A percentile compares a stretch with the other conserved stretches of the same genome.
These are phyloP conservation scores for Drosophila dives DNA, from an alignment of 2,888 invertebrate species.

Conservation along the genomic window DNA sequence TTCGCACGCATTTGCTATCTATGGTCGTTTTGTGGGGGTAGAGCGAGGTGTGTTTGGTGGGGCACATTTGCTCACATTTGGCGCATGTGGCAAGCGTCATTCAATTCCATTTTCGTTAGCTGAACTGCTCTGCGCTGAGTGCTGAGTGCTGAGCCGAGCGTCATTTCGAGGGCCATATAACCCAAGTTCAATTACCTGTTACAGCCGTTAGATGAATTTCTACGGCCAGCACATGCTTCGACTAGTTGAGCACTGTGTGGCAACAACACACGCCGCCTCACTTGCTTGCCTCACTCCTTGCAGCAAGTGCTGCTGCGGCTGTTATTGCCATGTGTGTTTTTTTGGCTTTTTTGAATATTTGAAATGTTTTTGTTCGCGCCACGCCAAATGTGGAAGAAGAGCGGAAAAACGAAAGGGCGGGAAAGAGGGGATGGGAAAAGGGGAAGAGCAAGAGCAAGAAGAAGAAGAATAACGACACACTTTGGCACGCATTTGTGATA, in stretches of 20 bases:
- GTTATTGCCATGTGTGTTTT: constrained; percentile 23
- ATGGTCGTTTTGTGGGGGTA: constrained; percentile 4
- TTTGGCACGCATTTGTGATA: constrained; percentile 85
- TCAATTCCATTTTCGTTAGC: constrained; percentile 75
- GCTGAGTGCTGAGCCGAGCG: constrained; percentile 25
- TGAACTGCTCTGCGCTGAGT: constrained; percentile 28
- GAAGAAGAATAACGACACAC: constrained; percentile 79
- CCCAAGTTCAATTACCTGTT: constrained; percentile 84
- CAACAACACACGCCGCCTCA: neutral
- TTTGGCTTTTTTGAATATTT: constrained; percentile 74
- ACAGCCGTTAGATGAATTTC: constrained; percentile 85
- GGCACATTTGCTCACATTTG: constrained; percentile 46
- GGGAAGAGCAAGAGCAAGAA: constrained; percentile 1
- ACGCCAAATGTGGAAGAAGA: constrained; percentile 38
- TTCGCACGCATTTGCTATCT: constrained; percentile 70
- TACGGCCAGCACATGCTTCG: constrained; percentile 82
- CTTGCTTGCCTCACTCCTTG: neutral
- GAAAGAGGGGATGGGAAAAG: too few relatives aligned
- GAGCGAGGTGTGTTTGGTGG: neutral
- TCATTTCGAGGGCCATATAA: constrained; percentile 78
- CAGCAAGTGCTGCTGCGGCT: constrained; percentile 31
- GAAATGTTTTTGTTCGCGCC: constrained; percentile 79
- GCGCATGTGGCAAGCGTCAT: constrained; percentile 65
- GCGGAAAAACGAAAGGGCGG: neutral
- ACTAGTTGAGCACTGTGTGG: constrained; percentile 65